Conservation (phyloP, 2,888 invertebrate species). For the Pegoplata infirma region DNA sequence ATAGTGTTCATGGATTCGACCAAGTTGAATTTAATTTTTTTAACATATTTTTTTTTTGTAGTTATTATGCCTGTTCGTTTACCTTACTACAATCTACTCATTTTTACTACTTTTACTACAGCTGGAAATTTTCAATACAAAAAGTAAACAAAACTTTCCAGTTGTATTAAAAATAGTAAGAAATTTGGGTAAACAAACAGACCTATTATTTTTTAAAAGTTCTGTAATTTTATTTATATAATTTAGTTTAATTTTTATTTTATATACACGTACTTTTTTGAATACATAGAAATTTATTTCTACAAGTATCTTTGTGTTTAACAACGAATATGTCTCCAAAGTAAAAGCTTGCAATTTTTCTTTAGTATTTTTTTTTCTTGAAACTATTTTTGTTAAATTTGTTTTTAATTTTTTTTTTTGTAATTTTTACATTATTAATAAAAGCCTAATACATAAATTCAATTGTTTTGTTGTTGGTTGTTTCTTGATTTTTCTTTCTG, state of each 20-base stretch:
- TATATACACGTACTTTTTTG: slow-evolving; percentile 17
- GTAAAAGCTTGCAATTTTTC: slow-evolving; percentile 61
- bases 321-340: slow-evolving; percentile 78
- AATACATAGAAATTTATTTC: slow-evolving; percentile 41
- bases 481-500: slow-evolving; percentile 68
- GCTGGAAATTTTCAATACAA: no score
- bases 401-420: not conserved
- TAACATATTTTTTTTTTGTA: no score
- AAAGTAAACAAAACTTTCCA: no score
- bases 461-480: slow-evolving; percentile 45
- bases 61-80: no score
- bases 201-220: no score
- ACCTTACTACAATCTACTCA: no score
- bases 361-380: slow-evolving; percentile 32
- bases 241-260: slow-evolving; percentile 26
- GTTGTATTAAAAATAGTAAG: no score
- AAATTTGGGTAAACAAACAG: no score
- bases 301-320: slow-evolving; percentile 53
- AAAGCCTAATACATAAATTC: slow-evolving; percentile 26
- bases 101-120: no score
- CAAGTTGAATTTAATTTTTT: no score
- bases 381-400: slow-evolving; percentile 22
- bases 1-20: no score
- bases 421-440: not conserved
- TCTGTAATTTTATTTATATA: not conserved